Percentiles rank a stretch among this genome's conserved stretches.
phyloP scores from a whole-genome alignment of 2,113 vertebrate genomes.

The Protomyctophum bolini region DNA sequence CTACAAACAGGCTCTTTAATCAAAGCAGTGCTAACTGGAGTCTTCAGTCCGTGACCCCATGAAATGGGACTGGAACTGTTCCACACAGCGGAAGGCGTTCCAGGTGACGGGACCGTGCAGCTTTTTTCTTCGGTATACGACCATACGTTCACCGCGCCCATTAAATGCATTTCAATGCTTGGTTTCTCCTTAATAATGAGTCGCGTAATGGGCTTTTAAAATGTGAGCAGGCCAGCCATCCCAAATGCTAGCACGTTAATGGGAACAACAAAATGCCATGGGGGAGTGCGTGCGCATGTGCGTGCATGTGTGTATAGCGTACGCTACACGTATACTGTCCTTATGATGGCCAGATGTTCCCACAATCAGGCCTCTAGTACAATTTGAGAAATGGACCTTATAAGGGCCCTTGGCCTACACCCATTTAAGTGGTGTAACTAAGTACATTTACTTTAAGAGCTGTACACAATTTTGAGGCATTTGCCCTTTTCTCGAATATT shows the following conservation, averaged over 20 bases:
- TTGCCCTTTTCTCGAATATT: too few species aligned
- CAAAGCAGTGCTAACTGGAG: neutral
- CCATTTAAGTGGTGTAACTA: too few species aligned
- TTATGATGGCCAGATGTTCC: too few species aligned
- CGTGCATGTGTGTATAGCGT: neutral
- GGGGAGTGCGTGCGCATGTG: constrained; percentile 3
- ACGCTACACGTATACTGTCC: constrained; percentile 1
- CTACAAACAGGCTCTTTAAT: constrained; percentile 23
- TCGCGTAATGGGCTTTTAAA: constrained; percentile 48
- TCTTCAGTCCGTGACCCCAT: constrained; percentile 6
- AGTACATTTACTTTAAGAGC: too few species aligned
- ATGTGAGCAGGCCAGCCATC: constrained; percentile 34
- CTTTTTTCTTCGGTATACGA: constrained; percentile 2
- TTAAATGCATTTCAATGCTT: constrained; percentile 63
- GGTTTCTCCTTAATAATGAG: constrained; percentile 61
- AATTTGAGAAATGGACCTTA: too few species aligned
- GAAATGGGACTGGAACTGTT: constrained; percentile 15
- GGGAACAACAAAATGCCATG: constrained; percentile 60
- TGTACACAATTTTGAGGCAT: too few species aligned
- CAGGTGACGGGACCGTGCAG: neutral
- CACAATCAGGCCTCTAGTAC: too few species aligned
- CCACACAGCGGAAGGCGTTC: neutral
- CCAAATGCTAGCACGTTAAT: constrained; percentile 44
- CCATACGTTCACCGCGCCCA: constrained; percentile 5
- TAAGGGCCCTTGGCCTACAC: too few species aligned